Percentiles rank a stretch among this genome's conserved stretches.
Conservation (phyloP, 2,888 invertebrate species). For the Thereva nobilitata region DNA sequence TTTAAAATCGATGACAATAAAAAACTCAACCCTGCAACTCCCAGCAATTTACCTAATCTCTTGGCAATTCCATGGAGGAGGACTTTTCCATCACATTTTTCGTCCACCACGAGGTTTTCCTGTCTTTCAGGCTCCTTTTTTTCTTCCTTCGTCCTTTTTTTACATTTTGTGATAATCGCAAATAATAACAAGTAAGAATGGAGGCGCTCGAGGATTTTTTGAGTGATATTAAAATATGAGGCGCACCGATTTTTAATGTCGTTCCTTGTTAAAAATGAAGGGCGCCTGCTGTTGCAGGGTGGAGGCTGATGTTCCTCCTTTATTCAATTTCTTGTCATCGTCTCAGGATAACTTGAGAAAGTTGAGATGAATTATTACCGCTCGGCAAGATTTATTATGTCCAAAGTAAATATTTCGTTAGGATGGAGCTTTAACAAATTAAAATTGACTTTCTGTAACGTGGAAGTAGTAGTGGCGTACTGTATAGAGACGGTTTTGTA, state of each 20-base stretch:
- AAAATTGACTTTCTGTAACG: slow-evolving; percentile 7
- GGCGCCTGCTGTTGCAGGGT: background rate
- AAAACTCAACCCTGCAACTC: slow-evolving; percentile 1
- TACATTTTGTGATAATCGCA: background rate
- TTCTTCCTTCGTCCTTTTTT: slow-evolving; percentile 1
- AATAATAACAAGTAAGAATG: slow-evolving; percentile 19
- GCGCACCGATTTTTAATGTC: slow-evolving; percentile 31
- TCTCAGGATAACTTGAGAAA: slow-evolving; percentile 25
- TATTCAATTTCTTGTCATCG: slow-evolving; percentile 35
- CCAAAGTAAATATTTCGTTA: slow-evolving; percentile 29
- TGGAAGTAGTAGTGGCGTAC: background rate
- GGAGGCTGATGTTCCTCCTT: background rate
- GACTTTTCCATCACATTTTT: background rate
- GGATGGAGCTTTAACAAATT: slow-evolving; percentile 20
- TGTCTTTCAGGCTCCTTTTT: background rate
- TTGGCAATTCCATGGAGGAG: slow-evolving; percentile 2
- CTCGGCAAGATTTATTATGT: slow-evolving; percentile 25
- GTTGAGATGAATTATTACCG: slow-evolving; percentile 32
- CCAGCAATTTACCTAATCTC: slow-evolving; percentile 18
- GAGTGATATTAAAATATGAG: slow-evolving; percentile 32
- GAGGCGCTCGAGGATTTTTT: background rate
- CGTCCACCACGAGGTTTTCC: background rate
- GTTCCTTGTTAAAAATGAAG: slow-evolving; percentile 19
- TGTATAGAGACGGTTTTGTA: background rate
- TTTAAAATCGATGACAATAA: slow-evolving; percentile 19